These are phyloP conservation scores for Apis dorsata DNA, from an alignment of 1,140 invertebrate genomes.

Conservation along the genomic window DNA sequence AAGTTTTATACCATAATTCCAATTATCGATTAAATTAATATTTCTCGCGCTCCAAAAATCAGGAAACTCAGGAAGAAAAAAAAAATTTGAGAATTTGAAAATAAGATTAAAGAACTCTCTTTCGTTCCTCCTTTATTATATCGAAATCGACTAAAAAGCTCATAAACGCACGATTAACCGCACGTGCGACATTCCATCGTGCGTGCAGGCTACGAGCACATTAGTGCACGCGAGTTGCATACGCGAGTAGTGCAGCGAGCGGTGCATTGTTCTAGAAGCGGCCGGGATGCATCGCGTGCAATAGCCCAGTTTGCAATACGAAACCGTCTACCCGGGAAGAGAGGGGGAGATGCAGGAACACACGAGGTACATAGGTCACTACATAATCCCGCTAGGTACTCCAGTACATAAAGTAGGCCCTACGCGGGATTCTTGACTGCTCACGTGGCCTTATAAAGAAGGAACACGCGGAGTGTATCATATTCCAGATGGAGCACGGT, in stretches of 20 bases:
- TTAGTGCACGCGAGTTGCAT: constrained; percentile 5
- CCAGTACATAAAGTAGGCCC: constrained; percentile 32
- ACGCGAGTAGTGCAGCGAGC: not conserved
- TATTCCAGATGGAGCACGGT: constrained; percentile 42
- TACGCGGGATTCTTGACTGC: not conserved
- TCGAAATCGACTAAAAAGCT: not conserved
- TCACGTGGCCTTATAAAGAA: constrained; percentile 27
- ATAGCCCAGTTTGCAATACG: constrained; percentile 57
- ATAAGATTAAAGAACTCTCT: too few species aligned
- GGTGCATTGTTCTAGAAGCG: constrained; percentile 55
- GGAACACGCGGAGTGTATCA: constrained; percentile 44
- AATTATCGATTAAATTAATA: too few species aligned
- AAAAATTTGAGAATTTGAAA: too few species aligned
- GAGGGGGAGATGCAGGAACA: constrained; percentile 26
- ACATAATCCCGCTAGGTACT: constrained; percentile 48
- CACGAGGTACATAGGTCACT: constrained; percentile 42
- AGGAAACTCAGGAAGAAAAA: too few species aligned
- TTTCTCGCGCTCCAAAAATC: too few species aligned
- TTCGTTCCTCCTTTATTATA: not conserved
- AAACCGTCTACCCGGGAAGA: constrained; percentile 20
- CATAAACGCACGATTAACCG: not conserved
- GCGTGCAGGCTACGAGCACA: not conserved
- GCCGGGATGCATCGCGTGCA: constrained; percentile 59
- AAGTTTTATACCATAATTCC: too few species aligned
- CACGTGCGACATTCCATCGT: constrained; percentile 6